phyloP scores from a whole-genome alignment of 1,140 invertebrate genomes.

The Megalopta genalis region DNA sequence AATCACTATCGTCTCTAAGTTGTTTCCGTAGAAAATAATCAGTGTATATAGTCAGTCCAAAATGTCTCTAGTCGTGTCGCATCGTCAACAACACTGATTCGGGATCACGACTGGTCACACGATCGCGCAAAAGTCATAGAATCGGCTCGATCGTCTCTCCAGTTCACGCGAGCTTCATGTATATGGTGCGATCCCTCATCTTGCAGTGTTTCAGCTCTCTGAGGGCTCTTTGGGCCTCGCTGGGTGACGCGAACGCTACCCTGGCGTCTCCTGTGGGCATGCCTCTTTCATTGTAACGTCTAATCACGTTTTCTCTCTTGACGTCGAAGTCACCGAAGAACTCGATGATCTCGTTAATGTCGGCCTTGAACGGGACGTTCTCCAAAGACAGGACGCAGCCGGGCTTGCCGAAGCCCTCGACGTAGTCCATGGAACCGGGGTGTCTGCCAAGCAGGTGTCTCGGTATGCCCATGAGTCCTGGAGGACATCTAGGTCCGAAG shows the following conservation, averaged over 20 bases:
- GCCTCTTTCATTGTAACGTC: slow-evolving; percentile 91
- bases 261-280: slow-evolving; percentile 94
- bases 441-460: slow-evolving; percentile 68
- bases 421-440: slow-evolving; percentile 71
- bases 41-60: neutral
- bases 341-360: slow-evolving; percentile 91
- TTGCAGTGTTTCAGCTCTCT: slow-evolving; percentile 81
- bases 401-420: slow-evolving; percentile 86
- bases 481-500: slow-evolving; percentile 71
- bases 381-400: slow-evolving; percentile 91
- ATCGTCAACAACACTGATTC: too few relatives aligned
- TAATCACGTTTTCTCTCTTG: slow-evolving; percentile 87
- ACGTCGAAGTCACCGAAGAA: slow-evolving; percentile 91
- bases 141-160: neutral
- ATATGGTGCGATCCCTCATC: slow-evolving; percentile 82
- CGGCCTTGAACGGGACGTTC: slow-evolving; percentile 92
- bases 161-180: slow-evolving; percentile 78
- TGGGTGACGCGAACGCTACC: slow-evolving; percentile 88
- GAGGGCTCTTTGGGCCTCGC: slow-evolving; percentile 88
- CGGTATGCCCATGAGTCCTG: slow-evolving; percentile 75
- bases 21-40: slow-evolving; percentile 10
- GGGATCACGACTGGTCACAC: too few relatives aligned
- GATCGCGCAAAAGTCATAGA: neutral
- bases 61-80: neutral
- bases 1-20: neutral